Evolutionary conservation across 2,888 invertebrate species (phyloP), one percentile per base, ranked within the genome.

Genomic region (Lochmaea capreae): DNA sequence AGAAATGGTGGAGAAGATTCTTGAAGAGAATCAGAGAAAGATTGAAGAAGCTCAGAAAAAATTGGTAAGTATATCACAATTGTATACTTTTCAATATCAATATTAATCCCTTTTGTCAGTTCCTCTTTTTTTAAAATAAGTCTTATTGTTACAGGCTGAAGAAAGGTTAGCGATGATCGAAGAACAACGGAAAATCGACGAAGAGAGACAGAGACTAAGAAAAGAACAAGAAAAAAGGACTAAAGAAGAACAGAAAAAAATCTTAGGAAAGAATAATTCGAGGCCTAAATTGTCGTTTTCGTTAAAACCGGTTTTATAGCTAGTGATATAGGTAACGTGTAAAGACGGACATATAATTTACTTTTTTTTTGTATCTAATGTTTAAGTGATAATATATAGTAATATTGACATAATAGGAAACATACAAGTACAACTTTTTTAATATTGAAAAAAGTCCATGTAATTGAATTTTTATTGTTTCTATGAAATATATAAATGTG

Each of bases 21-120:
- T 98, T 92, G 97, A 96, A 84, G 98, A 98, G 90, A 98, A 98
- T 90, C 97, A 97, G 91, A 93, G 92, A 88, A 98, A 97, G 90
- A 97, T 98, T 81, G 97, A 98, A 89, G 97, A 98, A 88, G 97
- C 97, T 81, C 97, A 97, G 90, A 93, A 94, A 86, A 97, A 97
- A 93, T 90, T 98, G 93, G 98, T 98, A 87, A 91, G 91, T 89
- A 22, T 42, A 42, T 43, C 9, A 14, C 14, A 16, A 66, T 18
- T 33, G 33, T 33, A 33, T 33, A 8, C 1, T 33, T 12, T 10
- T 26, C 4, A 6, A 3, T 43, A 26, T 22, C 33, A n/a, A n/a
- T n/a, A 1, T 33, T 33, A 1, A 33, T 33, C 6, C 6, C 8
- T 33, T 33, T 33, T 33, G 33, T 33, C 6, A 22, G 3, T 22